Evolutionary conservation across 1,140 invertebrate genomes (phyloP).

Genomic region (Mya arenaria): DNA sequence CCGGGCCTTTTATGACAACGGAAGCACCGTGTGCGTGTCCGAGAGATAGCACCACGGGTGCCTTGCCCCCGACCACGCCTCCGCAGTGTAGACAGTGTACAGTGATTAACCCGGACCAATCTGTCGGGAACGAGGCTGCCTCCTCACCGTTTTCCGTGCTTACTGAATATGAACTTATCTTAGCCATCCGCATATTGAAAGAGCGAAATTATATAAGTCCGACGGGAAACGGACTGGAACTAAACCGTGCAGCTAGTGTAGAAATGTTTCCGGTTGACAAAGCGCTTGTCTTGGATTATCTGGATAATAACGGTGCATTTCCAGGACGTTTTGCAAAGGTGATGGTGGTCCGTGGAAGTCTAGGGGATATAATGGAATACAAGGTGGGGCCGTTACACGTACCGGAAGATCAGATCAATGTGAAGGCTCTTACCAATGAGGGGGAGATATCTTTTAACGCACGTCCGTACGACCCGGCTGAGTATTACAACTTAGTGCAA

Average conservation of each 20-base stretch:
- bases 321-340: conserved; percentile 45
- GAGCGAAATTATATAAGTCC: background rate
- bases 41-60: background rate
- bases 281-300: conserved; percentile 4
- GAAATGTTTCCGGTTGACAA: conserved; percentile 23
- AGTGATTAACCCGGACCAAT: background rate
- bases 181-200: background rate
- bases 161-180: conserved; percentile 24
- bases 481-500: background rate
- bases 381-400: conserved; percentile 45
- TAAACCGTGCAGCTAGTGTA: background rate
- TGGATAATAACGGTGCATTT: conserved; percentile 45
- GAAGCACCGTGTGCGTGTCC: background rate
- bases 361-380: conserved; percentile 45
- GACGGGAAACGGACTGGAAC: background rate
- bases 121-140: background rate
- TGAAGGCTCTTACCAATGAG: conserved; percentile 26
- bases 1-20: too few species aligned
- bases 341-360: conserved; percentile 6
- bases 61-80: background rate
- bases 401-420: background rate
- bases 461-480: conserved; percentile 16
- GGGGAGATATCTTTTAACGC: conserved; percentile 43
- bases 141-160: conserved; percentile 24
- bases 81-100: background rate